Conservation (phyloP, 2,888 invertebrate species). For the Melinopterus prodromus region DNA sequence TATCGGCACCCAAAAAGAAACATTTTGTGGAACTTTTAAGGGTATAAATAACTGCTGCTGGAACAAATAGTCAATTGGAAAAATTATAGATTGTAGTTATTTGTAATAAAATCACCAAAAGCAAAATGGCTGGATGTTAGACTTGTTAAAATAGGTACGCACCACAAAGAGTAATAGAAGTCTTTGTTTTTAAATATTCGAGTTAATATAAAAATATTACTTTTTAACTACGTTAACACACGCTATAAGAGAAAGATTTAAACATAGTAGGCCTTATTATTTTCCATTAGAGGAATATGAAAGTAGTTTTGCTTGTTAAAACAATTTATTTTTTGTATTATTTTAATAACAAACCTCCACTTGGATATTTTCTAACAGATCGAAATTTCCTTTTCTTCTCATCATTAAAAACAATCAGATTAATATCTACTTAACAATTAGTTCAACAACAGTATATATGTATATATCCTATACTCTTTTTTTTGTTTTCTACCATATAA, state of each 20-base stretch:
- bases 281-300: slow-evolving; percentile 36
- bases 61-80: too few relatives aligned
- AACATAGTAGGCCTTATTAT: slow-evolving; percentile 54
- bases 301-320: background rate
- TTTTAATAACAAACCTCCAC: slow-evolving; percentile 28
- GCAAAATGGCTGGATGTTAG: background rate
- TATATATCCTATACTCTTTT: slow-evolving; percentile 30
- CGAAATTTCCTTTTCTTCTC: slow-evolving; percentile 11
- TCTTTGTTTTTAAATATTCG: slow-evolving; percentile 14
- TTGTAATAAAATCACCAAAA: background rate
- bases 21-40: background rate
- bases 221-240: slow-evolving; percentile 46
- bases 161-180: slow-evolving; percentile 16
- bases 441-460: slow-evolving; percentile 43
- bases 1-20: background rate
- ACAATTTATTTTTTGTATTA: background rate
- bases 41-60: background rate
- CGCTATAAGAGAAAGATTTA: slow-evolving; percentile 50
- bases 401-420: slow-evolving; percentile 11
- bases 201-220: slow-evolving; percentile 49
- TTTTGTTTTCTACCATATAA: slow-evolving; percentile 29
- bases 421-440: slow-evolving; percentile 46
- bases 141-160: slow-evolving; percentile 8
- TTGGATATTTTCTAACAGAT: slow-evolving; percentile 6
- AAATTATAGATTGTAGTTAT: too few relatives aligned